A percentile compares a stretch with the other conserved stretches of the same genome.
Evolutionary conservation across 2,797 vertebrate genomes (phyloP).

Genomic region (Oryzias sinensis): DNA sequence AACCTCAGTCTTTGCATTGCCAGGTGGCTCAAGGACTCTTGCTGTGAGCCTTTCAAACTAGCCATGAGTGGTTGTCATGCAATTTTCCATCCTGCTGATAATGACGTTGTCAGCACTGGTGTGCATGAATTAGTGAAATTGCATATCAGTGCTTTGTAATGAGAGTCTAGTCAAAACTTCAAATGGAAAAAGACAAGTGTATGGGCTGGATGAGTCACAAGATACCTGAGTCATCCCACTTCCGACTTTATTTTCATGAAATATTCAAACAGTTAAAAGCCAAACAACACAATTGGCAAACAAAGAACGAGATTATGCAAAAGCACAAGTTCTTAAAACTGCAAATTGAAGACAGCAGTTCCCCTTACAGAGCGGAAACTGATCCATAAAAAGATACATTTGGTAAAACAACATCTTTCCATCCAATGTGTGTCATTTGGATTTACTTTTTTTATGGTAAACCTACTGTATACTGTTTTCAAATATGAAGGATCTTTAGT

Average conservation of each 20-base stretch:
- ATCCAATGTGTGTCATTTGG: no score
- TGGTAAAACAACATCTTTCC: no score
- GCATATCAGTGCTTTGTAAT: conserved; percentile 4
- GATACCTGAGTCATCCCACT: conserved; percentile 1
- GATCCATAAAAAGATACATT: no score
- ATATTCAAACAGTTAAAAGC: background rate
- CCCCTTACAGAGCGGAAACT: background rate
- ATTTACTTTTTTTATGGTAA: no score
- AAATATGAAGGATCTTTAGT: background rate
- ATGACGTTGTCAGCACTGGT: background rate
- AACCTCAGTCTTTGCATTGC: background rate
- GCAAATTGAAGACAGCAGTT: background rate
- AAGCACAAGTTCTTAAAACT: background rate
- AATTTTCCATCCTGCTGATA: background rate
- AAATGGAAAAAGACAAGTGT: background rate
- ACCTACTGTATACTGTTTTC: no score
- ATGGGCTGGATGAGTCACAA: background rate
- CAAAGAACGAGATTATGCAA: no score
- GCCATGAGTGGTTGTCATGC: conserved; percentile 3
- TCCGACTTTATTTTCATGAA: background rate
- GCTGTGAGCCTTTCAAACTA: conserved; percentile 4
- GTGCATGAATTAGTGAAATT: background rate
- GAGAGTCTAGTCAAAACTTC: background rate
- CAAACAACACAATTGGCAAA: background rate
- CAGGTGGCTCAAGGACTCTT: background rate